Conservation (phyloP, 2,113 vertebrate species). For the Nothocercus julius region DNA sequence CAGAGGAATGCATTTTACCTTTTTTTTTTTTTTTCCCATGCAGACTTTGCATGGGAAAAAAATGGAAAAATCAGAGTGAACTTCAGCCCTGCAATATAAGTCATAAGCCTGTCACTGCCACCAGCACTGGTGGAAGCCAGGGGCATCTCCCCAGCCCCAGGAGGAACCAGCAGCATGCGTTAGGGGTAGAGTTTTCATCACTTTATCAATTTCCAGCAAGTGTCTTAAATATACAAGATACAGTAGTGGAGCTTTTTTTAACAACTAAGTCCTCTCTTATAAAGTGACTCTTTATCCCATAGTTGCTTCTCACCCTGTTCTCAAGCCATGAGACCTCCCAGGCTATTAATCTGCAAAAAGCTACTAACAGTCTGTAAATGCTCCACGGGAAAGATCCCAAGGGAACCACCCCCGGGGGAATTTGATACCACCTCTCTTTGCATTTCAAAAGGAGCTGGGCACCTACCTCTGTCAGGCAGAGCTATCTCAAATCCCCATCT, state of each 20-base stretch:
- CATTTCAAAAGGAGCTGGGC: slow-evolving; percentile 57
- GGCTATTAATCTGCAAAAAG: slow-evolving; percentile 53
- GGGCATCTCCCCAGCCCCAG: background rate
- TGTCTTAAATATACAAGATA: background rate
- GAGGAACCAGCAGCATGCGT: background rate
- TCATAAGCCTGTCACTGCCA: background rate
- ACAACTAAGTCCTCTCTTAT: slow-evolving; percentile 6
- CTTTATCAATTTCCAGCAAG: slow-evolving; percentile 4
- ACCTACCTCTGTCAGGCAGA: slow-evolving; percentile 37
- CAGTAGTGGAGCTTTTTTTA: background rate
- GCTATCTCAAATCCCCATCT: slow-evolving; percentile 63
- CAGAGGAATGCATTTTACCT: background rate
- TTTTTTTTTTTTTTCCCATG: too few species aligned
- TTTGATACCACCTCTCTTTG: slow-evolving; percentile 47
- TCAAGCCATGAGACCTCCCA: slow-evolving; percentile 12
- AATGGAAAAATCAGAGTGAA: background rate
- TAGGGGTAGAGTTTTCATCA: background rate
- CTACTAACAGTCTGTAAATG: slow-evolving; percentile 62
- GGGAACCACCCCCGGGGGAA: slow-evolving; percentile 40
- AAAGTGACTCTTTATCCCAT: slow-evolving; percentile 8
- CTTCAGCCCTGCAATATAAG: background rate
- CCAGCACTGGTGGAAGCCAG: background rate
- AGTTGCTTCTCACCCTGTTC: slow-evolving; percentile 41
- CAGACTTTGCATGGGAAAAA: too few species aligned
- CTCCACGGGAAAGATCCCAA: slow-evolving; percentile 34